Percentiles rank a stretch among this genome's conserved stretches.
Conservation (phyloP, 2,797 vertebrate genomes). For the Syngnathus rostellatus region DNA sequence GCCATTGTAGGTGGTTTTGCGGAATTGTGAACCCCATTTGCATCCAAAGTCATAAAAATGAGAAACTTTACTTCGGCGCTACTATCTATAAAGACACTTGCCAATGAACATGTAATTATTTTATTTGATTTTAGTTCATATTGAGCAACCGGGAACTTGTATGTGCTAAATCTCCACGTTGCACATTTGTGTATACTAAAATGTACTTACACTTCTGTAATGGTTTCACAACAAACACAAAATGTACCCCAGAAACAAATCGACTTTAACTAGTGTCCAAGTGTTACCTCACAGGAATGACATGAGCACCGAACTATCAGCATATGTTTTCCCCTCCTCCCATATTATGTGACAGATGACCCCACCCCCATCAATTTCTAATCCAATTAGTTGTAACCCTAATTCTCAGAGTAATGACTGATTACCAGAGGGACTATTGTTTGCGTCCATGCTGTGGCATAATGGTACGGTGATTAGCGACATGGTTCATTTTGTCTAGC, state of each 20-base stretch:
- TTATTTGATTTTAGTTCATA: background rate
- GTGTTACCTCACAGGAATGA: constrained; percentile 4
- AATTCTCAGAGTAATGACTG: constrained; percentile 60
- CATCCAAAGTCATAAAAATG: background rate
- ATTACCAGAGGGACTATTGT: constrained; percentile 54
- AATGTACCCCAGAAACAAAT: background rate
- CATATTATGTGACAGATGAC: constrained; percentile 35
- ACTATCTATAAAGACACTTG: too few relatives aligned
- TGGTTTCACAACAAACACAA: background rate
- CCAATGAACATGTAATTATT: background rate
- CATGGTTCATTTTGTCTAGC: constrained; percentile 42
- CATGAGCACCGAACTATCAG: constrained; percentile 10
- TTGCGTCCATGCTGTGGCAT: constrained; percentile 39
- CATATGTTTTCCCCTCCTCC: constrained; percentile 8
- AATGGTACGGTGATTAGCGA: constrained; percentile 51
- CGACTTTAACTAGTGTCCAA: constrained; percentile 21
- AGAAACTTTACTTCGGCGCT: background rate
- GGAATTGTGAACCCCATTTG: background rate
- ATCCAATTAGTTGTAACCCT: constrained; percentile 62
- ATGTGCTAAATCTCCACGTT: too few relatives aligned
- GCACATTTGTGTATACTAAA: background rate
- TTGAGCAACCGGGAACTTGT: too few relatives aligned
- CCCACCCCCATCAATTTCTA: constrained; percentile 36
- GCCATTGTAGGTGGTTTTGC: background rate
- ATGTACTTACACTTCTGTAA: background rate